Evolutionary conservation across 2,113 vertebrate species (phyloP).

Genomic region (Pyrgilauda ruficollis): DNA sequence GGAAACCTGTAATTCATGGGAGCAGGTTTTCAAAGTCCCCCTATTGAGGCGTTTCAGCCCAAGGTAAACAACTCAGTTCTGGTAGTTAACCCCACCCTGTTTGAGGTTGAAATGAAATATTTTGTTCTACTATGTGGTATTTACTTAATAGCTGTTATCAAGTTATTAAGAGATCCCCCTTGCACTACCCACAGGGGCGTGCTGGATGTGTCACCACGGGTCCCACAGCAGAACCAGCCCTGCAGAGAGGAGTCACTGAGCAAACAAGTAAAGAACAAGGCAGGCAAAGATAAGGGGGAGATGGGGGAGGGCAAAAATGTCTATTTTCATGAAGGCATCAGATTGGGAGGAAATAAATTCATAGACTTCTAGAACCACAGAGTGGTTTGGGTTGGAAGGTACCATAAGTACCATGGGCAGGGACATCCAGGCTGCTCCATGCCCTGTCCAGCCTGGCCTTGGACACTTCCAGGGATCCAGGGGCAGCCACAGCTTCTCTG

Average conservation of each 20-base stretch:
- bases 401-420: not conserved
- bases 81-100: conserved; percentile 31
- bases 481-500: not conserved
- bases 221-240: not conserved
- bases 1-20: not conserved
- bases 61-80: conserved; percentile 38
- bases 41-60: not conserved
- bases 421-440: not conserved
- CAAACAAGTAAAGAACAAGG: not conserved
- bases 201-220: not conserved
- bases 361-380: not conserved
- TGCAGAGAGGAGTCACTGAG: not conserved
- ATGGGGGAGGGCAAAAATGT: not conserved
- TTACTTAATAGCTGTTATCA: conserved; percentile 51
- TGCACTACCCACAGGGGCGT: not conserved
- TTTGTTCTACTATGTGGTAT: not conserved
- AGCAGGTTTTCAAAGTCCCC: conserved; percentile 19
- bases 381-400: not conserved
- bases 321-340: not conserved
- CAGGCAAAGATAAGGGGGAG: not conserved
- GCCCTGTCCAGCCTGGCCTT: fast-evolving
- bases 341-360: not conserved
- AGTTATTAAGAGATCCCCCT: conserved; percentile 2
- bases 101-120: conserved; percentile 13
- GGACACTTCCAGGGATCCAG: not conserved